A percentile compares a stretch with the other conserved stretches of the same genome.
phyloP scores from a whole-genome alignment of 2,888 invertebrate species.

The Drosophila paranaensis region DNA sequence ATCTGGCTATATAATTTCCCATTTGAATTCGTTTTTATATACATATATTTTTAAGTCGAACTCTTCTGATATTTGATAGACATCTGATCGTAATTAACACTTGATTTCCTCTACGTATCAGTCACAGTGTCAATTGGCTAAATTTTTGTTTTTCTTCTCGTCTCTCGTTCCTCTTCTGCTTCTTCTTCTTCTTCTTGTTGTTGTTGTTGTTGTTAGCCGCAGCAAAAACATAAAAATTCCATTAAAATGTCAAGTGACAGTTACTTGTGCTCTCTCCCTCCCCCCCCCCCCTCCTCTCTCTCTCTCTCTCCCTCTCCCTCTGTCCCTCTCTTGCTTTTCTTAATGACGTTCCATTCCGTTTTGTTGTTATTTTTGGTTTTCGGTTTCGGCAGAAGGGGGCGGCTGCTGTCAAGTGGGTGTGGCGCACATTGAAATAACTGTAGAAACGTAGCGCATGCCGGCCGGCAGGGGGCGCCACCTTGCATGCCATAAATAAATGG shows the following conservation, averaged over 20 bases:
- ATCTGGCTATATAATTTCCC: too few relatives aligned
- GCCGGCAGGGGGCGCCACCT: constrained; percentile 54
- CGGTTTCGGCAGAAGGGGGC: constrained; percentile 19
- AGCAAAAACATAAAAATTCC: constrained; percentile 63
- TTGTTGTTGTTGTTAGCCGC: constrained; percentile 2
- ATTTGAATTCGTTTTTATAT: too few relatives aligned
- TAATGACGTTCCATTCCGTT: constrained; percentile 22
- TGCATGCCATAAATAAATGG: constrained; percentile 57
- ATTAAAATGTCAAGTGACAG: constrained; percentile 71
- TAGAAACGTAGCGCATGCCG: constrained; percentile 26
- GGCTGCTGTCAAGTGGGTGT: constrained; percentile 37
- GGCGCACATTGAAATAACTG: constrained; percentile 35
- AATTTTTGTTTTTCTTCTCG: constrained; percentile 9
- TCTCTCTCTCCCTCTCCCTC: not conserved
- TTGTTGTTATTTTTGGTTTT: constrained; percentile 23
- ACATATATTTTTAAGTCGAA: too few relatives aligned
- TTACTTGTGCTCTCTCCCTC: constrained; percentile 7
- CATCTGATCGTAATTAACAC: constrained; percentile 19
- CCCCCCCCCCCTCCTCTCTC: not conserved
- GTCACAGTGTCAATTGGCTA: constrained; percentile 22
- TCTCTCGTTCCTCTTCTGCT: not conserved
- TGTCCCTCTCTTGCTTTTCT: constrained; percentile 6
- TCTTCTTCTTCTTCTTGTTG: not conserved
- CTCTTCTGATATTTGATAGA: constrained; percentile 1
- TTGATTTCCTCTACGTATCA: constrained; percentile 19